phyloP scores from a whole-genome alignment of 2,888 invertebrate genomes.

The Philaethria dido region DNA sequence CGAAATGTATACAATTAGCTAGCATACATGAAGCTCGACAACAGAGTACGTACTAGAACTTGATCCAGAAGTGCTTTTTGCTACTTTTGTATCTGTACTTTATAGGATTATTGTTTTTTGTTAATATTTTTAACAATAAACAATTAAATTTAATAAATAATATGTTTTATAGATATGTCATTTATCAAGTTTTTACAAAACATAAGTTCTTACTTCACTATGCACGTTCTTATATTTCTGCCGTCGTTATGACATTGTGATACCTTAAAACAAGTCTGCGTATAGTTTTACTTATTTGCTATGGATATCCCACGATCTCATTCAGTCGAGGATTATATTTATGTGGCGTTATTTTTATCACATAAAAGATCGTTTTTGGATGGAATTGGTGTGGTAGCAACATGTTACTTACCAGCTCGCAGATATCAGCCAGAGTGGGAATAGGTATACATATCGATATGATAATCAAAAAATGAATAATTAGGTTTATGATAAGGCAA shows the following conservation, averaged over 20 bases:
- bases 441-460: no score
- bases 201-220: background rate
- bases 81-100: background rate
- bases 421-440: no score
- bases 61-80: conserved; percentile 1
- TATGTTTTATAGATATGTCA: background rate
- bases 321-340: no score
- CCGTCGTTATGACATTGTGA: background rate
- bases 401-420: no score
- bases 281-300: background rate
- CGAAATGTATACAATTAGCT: conserved; percentile 23
- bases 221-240: background rate
- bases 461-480: no score
- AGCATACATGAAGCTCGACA: conserved; percentile 10
- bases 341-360: no score
- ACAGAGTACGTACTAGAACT: conserved; percentile 11
- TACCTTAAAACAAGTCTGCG: background rate
- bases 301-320: background rate
- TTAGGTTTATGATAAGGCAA: no score
- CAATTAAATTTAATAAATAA: conserved; percentile 10
- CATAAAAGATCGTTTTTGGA: no score
- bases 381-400: no score
- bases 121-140: background rate
- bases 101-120: background rate
- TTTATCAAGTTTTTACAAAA: background rate